Conservation (phyloP, 2,888 invertebrate genomes). For the Eupeodes latifasciatus region DNA sequence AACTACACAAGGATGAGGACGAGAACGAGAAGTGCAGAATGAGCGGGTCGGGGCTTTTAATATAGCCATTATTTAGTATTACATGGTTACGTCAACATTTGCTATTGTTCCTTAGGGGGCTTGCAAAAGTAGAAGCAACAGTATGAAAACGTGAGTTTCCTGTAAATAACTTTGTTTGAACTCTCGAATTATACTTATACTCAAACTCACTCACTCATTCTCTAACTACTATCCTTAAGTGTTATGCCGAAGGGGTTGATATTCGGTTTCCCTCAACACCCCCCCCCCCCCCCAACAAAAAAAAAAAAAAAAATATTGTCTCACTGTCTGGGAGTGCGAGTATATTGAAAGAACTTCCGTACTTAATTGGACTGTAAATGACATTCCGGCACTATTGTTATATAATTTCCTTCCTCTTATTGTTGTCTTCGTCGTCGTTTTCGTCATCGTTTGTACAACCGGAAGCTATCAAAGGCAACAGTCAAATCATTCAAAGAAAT, state of each 20-base stretch:
- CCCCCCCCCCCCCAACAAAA: background rate
- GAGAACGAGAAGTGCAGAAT: background rate
- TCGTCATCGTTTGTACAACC: background rate
- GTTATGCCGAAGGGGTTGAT: background rate
- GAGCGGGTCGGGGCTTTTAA: slow-evolving; percentile 54
- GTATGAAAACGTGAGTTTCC: background rate
- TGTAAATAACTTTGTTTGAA: slow-evolving; percentile 44
- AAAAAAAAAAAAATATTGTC: background rate
- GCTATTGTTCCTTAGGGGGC: slow-evolving; percentile 1
- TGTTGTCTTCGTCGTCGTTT: too few relatives aligned
- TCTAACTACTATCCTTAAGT: background rate
- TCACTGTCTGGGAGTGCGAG: background rate
- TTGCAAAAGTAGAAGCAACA: slow-evolving; percentile 16
- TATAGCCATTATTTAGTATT: slow-evolving; percentile 56
- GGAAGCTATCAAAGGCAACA: slow-evolving; percentile 46
- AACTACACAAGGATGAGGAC: too few relatives aligned
- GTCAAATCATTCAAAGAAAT: slow-evolving; percentile 23
- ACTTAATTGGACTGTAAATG: slow-evolving; percentile 61
- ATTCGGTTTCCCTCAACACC: background rate
- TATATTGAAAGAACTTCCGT: background rate
- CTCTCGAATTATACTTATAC: slow-evolving; percentile 26
- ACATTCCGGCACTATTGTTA: slow-evolving; percentile 51
- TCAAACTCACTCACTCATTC: background rate
- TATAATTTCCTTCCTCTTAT: slow-evolving; percentile 21
- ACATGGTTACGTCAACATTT: slow-evolving; percentile 59